Percentiles rank a stretch among this genome's conserved stretches.
Conservation (phyloP, 2,113 vertebrate genomes). For the Hoplias malabaricus region DNA sequence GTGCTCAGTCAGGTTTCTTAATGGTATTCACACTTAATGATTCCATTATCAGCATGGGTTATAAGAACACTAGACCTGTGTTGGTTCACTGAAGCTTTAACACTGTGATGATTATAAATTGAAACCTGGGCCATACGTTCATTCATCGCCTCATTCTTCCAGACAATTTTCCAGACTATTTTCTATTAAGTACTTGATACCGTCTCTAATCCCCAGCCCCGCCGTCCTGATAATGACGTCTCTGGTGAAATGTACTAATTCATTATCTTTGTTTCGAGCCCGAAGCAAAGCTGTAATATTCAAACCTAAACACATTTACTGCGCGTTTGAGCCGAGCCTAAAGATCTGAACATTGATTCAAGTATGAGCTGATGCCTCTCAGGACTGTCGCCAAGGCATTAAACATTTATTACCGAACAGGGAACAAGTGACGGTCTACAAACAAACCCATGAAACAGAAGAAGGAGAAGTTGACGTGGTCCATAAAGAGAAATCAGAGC, state of each 20-base stretch:
- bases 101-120: too few species aligned
- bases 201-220: neutral
- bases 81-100: too few species aligned
- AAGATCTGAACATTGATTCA: neutral
- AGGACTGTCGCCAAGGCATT: neutral
- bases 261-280: neutral
- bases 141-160: neutral
- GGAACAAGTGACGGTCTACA: neutral
- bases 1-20: too few species aligned
- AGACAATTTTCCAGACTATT: neutral
- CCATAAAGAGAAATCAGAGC: neutral
- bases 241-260: constrained; percentile 28
- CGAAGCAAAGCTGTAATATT: neutral
- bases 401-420: neutral
- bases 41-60: too few species aligned
- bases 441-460: neutral
- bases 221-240: neutral
- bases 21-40: too few species aligned
- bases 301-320: neutral
- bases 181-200: neutral
- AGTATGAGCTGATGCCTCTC: neutral
- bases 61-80: too few species aligned
- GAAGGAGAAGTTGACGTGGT: neutral
- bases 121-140: too few species aligned
- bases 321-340: neutral